Conservation (phyloP, 2,888 invertebrate species). For the Pterobdella sp. region DNA sequence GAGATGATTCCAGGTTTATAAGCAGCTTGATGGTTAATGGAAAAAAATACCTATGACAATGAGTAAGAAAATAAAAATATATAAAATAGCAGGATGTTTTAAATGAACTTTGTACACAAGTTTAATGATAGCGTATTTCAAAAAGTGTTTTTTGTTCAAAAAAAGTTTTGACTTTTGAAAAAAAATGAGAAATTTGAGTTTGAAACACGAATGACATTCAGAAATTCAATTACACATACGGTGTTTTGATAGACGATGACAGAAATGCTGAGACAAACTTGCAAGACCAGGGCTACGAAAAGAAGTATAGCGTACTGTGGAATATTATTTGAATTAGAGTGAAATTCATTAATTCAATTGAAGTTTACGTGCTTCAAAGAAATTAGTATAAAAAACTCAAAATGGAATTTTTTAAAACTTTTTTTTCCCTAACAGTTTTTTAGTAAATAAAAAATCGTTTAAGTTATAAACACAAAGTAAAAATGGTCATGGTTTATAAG, state of each 20-base stretch:
- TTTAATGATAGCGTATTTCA: too few species aligned
- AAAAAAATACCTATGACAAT: neutral
- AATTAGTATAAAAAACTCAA: too few species aligned
- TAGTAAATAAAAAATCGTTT: too few species aligned
- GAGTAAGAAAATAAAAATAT: neutral
- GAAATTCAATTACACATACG: neutral
- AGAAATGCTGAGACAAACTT: constrained; percentile 19
- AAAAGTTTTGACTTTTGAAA: neutral
- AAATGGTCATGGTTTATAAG: too few species aligned
- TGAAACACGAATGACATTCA: neutral
- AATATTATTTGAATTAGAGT: too few species aligned
- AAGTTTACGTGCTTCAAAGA: too few species aligned
- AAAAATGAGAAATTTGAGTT: neutral
- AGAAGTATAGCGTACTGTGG: constrained; percentile 28
- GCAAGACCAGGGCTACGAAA: constrained; percentile 15
- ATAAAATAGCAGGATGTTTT: neutral
- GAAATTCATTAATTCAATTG: too few species aligned
- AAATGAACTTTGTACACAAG: too few species aligned
- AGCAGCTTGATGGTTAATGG: constrained; percentile 16
- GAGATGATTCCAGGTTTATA: constrained; percentile 17
- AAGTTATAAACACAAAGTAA: too few species aligned
- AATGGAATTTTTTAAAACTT: too few species aligned
- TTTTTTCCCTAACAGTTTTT: too few species aligned
- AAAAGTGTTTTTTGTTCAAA: neutral
- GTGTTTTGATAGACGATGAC: constrained; percentile 14